Base-by-base conservation (phyloP, 2,888 invertebrate species). In the Erebia ligea region DNA sequence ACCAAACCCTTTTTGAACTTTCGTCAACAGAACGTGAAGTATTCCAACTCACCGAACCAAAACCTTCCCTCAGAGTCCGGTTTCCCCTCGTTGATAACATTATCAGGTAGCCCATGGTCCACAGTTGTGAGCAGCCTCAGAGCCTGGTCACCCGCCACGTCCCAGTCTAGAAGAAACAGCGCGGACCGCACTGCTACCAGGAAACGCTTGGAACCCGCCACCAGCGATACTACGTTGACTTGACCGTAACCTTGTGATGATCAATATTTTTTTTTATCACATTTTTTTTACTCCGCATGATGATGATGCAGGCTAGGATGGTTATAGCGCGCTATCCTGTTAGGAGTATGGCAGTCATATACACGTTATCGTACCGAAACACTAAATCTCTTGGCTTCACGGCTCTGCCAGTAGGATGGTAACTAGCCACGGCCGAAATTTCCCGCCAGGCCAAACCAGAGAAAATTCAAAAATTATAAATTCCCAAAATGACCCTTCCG, bases 11-110 rank as follows among this genome's bases (percentile, higher is more conserved):
- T 34, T 50, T 13, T 45, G 45, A 45, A 45, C 45, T 45, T 45
- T 45, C 45, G 45, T 45, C 1, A 45, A 45, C 11, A 13, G 45
- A 11, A 13, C 42, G 2, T 42, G 34, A 34, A 11, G 3, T 54
- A 9, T 21, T 45, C 65, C 11, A 58, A 76, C 78, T 79, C 79
- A 94, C 95, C 95, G 75, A 92, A 92, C 96, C 96, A 96, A 54
- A 96, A 90, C 64, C 96, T 86, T 25, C 96, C 96, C 19, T 82
- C 83, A 0, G 91, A 84, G 80, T 96, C 96, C 5, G 94, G 94
- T 84, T 96, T 96, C 13, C 95, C 96, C 79, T 96, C 96, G 77
- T 96, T 96, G 77, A 95, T 94, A 72, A 95, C 84, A 71, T 92
- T 91, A 68, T 90, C 89, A 0, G 91, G 91, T 56, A 80, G 70